Base-by-base conservation (phyloP, 2,113 vertebrate species). In the Tupaia tana region DNA sequence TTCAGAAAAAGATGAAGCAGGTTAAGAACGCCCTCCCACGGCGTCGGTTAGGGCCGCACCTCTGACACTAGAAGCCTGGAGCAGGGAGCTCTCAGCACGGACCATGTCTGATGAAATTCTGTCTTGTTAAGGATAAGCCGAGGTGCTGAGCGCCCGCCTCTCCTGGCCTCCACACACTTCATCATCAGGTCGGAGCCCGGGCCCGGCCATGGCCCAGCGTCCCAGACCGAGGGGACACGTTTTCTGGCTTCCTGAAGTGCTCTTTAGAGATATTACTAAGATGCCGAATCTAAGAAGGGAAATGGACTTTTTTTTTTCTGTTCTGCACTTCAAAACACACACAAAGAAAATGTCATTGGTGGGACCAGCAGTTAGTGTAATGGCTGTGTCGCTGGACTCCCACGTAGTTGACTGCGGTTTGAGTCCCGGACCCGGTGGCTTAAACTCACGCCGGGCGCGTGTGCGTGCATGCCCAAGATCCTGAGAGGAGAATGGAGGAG, bases 41-140 rank as follows among this genome's bases (percentile, higher is more conserved):
- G 73, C 16, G 31, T 86, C 10, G 66, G 31, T 96, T 84, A 87
- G 31, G 84, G 34, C 69, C 67, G 66, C 34, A 58, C 79, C 66
- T 67, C 66, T 61, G 73, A 93, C 88, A 52, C 14, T 61, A 11
- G 67, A 89, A 82, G 74, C 54, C 54, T 89, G 88, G 27, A 63
- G 29, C 83, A 89, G 27, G 78, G 89, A 67, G 93, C 91, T 96
- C 58, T 79, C 74, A 61, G 58, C 12, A 43, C 6, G 12, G 34
- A 73, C 59, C 70, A 56, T 71, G 12, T 63, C 89, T 82, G 74
- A 91, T 73, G 95, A 69, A 81, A 82, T 86, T 93, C 16, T 8
- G 2, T 63, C 70, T 81, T 91, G 74, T 91, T 93, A 74, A 88
- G 89, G 95, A 67, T 13, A 85, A 92, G 73, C 13, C 3, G 63